Evolutionary conservation across 1,140 invertebrate genomes (phyloP).

Genomic region (Metaphire vulgaris): DNA sequence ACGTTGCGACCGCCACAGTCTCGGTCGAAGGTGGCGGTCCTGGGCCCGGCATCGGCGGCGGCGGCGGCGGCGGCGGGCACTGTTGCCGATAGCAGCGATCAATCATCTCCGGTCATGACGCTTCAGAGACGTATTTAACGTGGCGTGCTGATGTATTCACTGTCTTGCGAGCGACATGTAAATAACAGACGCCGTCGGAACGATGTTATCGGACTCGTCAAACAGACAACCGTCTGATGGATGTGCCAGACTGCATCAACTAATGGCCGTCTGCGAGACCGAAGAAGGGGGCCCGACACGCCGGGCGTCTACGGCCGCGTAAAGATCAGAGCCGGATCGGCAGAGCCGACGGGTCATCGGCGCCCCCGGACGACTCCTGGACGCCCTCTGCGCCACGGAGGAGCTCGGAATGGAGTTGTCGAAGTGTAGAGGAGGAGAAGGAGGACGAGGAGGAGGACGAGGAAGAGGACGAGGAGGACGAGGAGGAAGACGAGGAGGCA

Average conservation of each 20-base stretch:
- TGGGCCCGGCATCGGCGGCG: no score
- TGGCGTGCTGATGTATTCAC: neutral
- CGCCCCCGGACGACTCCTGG: no score
- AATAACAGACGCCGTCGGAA: neutral
- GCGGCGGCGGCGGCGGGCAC: no score
- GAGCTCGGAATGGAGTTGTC: no score
- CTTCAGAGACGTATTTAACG: neutral
- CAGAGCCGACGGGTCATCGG: no score
- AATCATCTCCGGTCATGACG: neutral
- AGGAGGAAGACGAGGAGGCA: no score
- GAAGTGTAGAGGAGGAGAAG: no score
- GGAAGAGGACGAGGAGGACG: no score
- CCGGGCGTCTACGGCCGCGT: no score
- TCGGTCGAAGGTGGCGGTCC: neutral
- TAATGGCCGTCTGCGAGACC: neutral
- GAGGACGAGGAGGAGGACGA: no score
- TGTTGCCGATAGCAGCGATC: neutral
- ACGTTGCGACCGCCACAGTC: neutral
- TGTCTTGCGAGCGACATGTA: neutral
- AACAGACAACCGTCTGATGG: neutral
- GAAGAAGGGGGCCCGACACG: neutral
- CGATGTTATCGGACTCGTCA: neutral
- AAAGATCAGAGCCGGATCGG: no score
- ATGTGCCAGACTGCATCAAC: neutral
- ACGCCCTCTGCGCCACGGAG: no score